phyloP scores from a whole-genome alignment of 2,113 vertebrate genomes.

The Ahaetulla prasina region DNA sequence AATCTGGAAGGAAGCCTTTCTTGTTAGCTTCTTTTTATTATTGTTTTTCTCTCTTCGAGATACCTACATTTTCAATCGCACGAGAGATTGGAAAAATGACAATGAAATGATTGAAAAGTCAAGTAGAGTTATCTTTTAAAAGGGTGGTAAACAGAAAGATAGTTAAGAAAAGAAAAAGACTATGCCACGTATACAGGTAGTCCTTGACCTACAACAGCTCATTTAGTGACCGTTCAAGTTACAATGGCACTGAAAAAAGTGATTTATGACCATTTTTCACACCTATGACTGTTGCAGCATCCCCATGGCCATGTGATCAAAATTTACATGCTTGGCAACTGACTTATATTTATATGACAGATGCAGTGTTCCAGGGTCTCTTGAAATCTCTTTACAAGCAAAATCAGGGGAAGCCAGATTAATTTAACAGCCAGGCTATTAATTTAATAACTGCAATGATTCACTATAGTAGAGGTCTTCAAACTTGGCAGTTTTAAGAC shows the following conservation, averaged over 20 bases:
- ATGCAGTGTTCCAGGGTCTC: not conserved
- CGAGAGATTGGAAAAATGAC: not conserved
- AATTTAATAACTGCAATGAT: not conserved
- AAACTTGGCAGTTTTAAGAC: too few species aligned
- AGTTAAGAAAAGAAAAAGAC: not conserved
- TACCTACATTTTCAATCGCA: not conserved
- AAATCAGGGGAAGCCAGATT: not conserved
- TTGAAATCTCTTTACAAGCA: not conserved
- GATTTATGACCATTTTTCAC: not conserved
- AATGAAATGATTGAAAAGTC: not conserved
- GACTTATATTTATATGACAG: not conserved
- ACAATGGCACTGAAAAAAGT: not conserved
- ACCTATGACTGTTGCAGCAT: not conserved
- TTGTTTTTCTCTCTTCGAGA: not conserved
- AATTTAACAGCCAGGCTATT: not conserved
- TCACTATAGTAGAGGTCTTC: too few species aligned
- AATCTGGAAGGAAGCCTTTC: not conserved
- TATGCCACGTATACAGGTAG: not conserved
- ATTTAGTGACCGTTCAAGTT: not conserved
- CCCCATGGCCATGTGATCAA: not conserved
- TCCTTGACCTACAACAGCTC: not conserved
- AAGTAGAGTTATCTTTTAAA: not conserved
- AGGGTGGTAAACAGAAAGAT: not conserved
- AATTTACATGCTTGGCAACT: not conserved
- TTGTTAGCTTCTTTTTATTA: not conserved